Evolutionary conservation across 2,888 invertebrate species (phyloP).

Genomic region (Zaprionus bogoriensis): DNA sequence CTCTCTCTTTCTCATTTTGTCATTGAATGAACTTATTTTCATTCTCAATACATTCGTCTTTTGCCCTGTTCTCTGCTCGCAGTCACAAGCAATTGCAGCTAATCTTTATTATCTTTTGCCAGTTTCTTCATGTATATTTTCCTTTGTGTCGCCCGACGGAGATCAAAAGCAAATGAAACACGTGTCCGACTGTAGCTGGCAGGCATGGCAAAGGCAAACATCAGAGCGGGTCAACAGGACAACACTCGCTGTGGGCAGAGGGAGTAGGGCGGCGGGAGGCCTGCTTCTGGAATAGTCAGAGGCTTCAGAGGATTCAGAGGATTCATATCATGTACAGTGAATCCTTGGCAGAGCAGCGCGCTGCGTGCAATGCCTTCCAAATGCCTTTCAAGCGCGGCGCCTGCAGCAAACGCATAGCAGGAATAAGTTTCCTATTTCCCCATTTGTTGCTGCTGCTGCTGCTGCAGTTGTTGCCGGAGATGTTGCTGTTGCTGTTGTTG

Average conservation of each 20-base stretch:
- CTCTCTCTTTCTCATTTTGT: not conserved
- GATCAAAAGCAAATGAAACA: conserved; percentile 54
- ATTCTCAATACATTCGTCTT: not conserved
- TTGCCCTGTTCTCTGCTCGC: not conserved
- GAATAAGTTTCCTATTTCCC: conserved; percentile 11
- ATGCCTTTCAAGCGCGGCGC: conserved; percentile 47
- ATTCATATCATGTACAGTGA: not conserved
- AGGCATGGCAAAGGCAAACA: conserved; percentile 6
- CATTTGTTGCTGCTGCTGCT: conserved; percentile 14
- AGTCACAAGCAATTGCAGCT: conserved; percentile 9
- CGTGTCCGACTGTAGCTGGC: conserved; percentile 36
- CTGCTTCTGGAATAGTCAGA: not conserved
- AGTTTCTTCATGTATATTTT: not conserved
- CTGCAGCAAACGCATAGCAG: conserved; percentile 53
- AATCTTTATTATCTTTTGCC: conserved; percentile 8
- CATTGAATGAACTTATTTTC: not conserved
- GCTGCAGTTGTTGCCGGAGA: conserved; percentile 2
- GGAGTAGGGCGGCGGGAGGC: no score
- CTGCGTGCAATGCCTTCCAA: conserved; percentile 48
- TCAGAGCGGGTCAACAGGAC: conserved; percentile 35
- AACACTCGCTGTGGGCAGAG: no score
- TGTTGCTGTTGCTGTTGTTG: conserved; percentile 8
- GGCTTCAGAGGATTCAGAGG: not conserved
- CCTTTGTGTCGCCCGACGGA: not conserved
- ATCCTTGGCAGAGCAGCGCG: conserved; percentile 27